Evolutionary conservation across 2,888 invertebrate species (phyloP).

Genomic region (Melieria picta): DNA sequence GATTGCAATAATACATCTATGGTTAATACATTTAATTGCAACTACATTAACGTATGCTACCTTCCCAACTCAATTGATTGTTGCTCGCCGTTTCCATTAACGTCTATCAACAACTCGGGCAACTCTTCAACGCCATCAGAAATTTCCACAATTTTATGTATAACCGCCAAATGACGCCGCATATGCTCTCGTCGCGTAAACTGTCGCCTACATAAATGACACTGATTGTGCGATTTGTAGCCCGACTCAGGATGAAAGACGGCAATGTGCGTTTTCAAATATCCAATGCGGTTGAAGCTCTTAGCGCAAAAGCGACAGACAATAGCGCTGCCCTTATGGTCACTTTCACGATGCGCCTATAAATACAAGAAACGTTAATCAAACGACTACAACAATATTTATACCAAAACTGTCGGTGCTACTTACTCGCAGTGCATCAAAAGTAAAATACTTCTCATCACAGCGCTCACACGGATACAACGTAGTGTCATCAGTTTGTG

Average conservation of each 20-base stretch:
- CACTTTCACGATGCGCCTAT: conserved; percentile 47
- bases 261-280: conserved; percentile 66
- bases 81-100: conserved; percentile 38
- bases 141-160: conserved; percentile 55
- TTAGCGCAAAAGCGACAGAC: conserved; percentile 66
- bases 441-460: conserved; percentile 55
- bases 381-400: no score
- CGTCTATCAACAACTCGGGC: conserved; percentile 6
- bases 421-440: conserved; percentile 49
- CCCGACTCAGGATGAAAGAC: conserved; percentile 48
- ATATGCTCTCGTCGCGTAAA: conserved; percentile 67
- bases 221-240: conserved; percentile 43
- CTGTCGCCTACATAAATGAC: conserved; percentile 66
- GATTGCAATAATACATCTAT: no score
- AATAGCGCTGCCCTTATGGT: conserved; percentile 47
- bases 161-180: conserved; percentile 66
- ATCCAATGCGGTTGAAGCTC: conserved; percentile 64
- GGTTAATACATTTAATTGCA: no score
- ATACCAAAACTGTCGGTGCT: no score
- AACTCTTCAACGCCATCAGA: conserved; percentile 12
- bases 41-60: no score
- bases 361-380: no score
- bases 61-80: background rate
- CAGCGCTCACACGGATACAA: conserved; percentile 62
- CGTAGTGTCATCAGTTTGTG: conserved; percentile 59